Conservation (phyloP, 2,113 vertebrate genomes). For the Phrynosoma platyrhinos region DNA sequence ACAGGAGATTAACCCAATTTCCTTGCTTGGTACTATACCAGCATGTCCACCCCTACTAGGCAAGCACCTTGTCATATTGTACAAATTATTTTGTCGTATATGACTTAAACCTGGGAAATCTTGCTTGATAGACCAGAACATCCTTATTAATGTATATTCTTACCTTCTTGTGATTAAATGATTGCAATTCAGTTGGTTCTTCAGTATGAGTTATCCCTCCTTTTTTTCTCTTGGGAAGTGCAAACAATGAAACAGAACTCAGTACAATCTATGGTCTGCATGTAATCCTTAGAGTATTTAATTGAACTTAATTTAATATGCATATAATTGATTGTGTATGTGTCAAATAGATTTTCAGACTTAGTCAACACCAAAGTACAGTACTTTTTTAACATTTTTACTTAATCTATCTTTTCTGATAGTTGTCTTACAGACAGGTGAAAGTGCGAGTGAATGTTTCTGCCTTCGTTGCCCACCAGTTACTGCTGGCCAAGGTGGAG, state of each 20-base stretch:
- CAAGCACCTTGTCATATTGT: not conserved
- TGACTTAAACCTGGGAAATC: not conserved
- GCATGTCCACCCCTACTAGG: not conserved
- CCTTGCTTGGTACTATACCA: not conserved
- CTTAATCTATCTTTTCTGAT: slow-evolving; percentile 63
- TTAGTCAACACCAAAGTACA: slow-evolving; percentile 36
- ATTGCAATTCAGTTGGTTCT: not conserved
- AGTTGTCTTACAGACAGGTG: slow-evolving; percentile 94
- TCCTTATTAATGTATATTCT: not conserved
- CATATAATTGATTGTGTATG: not conserved
- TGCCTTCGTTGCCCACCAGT: slow-evolving; percentile 88
- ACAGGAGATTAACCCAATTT: not conserved
- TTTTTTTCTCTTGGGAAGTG: not conserved
- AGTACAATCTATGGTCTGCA: not conserved
- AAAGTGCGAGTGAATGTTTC: slow-evolving; percentile 95
- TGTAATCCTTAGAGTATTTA: not conserved
- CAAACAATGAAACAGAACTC: not conserved
- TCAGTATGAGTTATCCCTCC: not conserved
- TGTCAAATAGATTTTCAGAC: slow-evolving; percentile 6
- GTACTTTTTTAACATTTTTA: slow-evolving; percentile 33
- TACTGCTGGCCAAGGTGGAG: slow-evolving; percentile 78
- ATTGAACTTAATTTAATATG: not conserved
- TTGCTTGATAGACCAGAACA: not conserved
- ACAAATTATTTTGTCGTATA: not conserved
- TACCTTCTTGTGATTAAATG: not conserved